Base-by-base conservation (phyloP, 2,113 vertebrate genomes). In the Mormyrus lacerda region DNA sequence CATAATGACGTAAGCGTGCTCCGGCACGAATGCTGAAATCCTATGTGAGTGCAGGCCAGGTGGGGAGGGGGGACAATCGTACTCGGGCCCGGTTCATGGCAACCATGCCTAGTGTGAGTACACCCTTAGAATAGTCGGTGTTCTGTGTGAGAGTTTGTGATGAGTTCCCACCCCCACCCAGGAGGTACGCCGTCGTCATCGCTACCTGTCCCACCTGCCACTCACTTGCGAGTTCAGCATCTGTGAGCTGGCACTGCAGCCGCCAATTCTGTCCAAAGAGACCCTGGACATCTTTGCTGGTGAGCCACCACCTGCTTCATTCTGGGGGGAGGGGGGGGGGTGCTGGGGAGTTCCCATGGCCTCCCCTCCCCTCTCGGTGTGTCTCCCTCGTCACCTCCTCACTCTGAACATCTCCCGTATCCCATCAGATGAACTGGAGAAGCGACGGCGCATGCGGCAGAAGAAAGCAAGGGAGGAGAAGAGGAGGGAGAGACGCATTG, bases 171-270 rank as follows among this genome's bases (percentile, higher is more conserved):
- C 89, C 3, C 51, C 87, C 4, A 89, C 91, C 85, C 89, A 99
- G 98, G 98, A 99, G 55, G 96, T 99, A 89, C 97, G 98, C 17
- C 97, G 98, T 83, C 95, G 98, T 4, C 97, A 99, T 92, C 97
- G 98, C 55, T 99, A 99, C 86, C 96, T 99, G 79, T 97, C 97
- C 91, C 98, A 99, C 91, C 94, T 99, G 94, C 98, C 98, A 0
- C 98, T 99, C 91, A 99, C 98, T 11, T 99, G 98, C n/a, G 98
- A 99, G 94, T 99, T 98, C 95, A 98, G 98, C 93, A 97, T 99
- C 92, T 99, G 98, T 93, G 98, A 99, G 91, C 93, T 99, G 83
- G 96, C 97, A 87, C 95, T 99, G 90, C 96, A 98, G 94, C 97
- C 97, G 0, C 98, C 98, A 3, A 27, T 97, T 76, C 93, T 99